Evolutionary conservation across 2,113 vertebrate species (phyloP).

Genomic region (Cichladusa arquata): DNA sequence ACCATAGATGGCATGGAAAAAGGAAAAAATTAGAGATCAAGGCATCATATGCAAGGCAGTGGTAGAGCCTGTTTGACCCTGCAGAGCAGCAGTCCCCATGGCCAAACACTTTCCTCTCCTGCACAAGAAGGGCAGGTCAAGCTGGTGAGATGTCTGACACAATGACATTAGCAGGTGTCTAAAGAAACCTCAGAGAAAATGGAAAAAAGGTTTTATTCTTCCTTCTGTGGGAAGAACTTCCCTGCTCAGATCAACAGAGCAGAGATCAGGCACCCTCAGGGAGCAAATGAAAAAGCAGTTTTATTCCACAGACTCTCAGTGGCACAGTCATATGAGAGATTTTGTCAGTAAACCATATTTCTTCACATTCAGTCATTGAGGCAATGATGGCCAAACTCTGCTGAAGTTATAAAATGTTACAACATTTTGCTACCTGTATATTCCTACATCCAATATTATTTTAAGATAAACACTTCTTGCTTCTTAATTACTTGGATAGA

Average conservation of each 20-base stretch:
- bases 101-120: neutral
- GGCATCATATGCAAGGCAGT: neutral
- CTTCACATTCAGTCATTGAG: neutral
- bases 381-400: neutral
- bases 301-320: neutral
- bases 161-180: neutral
- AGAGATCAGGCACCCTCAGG: neutral
- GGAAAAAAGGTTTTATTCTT: neutral
- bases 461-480: neutral
- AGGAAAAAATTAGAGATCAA: no score
- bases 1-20: no score
- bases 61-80: neutral
- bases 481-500: neutral
- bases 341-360: neutral
- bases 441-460: neutral
- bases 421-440: neutral
- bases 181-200: neutral
- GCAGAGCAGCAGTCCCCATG: neutral
- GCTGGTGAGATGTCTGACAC: neutral
- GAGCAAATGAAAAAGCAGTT: neutral
- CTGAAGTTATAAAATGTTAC: neutral
- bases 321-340: accelerated
- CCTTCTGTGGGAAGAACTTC: neutral
- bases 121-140: neutral
- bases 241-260: neutral